phyloP scores from a whole-genome alignment of 2,888 invertebrate genomes.

The Chaitophorus viminalis region DNA sequence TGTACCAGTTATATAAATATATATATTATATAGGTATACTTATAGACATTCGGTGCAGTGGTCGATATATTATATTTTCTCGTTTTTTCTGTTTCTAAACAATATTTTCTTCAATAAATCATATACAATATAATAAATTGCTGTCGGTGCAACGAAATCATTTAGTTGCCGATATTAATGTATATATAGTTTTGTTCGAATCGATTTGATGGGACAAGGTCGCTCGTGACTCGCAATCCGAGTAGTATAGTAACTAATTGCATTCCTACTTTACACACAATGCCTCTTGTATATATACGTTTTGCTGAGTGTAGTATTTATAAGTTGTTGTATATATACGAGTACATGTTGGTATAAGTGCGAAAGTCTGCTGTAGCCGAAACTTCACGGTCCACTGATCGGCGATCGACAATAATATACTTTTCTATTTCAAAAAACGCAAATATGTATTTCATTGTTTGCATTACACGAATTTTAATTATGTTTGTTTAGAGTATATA shows the following conservation, averaged over 20 bases:
- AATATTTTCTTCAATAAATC: background rate
- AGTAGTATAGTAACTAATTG: conserved; percentile 26
- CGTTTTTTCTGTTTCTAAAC: too few relatives aligned
- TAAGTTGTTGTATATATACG: background rate
- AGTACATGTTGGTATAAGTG: background rate
- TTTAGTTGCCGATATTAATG: conserved; percentile 1
- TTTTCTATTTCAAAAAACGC: background rate
- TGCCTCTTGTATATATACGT: background rate
- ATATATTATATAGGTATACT: too few relatives aligned
- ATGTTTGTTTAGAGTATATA: background rate
- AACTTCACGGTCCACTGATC: conserved; percentile 29
- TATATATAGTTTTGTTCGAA: conserved; percentile 25
- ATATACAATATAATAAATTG: background rate
- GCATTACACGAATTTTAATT: conserved; percentile 14
- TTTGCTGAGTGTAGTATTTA: background rate
- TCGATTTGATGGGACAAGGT: conserved; percentile 32
- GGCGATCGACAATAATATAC: background rate
- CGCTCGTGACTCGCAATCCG: conserved; percentile 42
- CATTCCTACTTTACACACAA: conserved; percentile 51
- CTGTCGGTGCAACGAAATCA: background rate
- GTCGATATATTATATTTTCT: too few relatives aligned
- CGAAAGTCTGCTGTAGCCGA: conserved; percentile 14
- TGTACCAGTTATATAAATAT: too few relatives aligned
- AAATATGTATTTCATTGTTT: conserved; percentile 29
- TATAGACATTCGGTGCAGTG: too few relatives aligned